Percentiles rank a stretch among this genome's conserved stretches.
phyloP scores from a whole-genome alignment of 2,888 invertebrate genomes.

The Brachyptera risi region DNA sequence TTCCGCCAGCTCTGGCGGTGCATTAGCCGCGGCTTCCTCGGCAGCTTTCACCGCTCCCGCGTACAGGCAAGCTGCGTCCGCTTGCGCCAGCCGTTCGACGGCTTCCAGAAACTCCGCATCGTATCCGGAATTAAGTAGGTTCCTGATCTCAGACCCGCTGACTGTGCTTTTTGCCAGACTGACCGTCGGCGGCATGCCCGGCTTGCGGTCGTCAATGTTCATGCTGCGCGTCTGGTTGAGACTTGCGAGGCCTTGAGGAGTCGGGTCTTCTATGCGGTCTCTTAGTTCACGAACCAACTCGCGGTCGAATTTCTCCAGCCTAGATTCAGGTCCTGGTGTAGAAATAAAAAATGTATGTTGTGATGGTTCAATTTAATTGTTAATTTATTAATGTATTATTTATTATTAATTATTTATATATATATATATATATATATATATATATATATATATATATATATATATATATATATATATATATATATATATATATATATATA shows the following conservation, averaged over 20 bases:
- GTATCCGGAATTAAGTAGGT: slow-evolving; percentile 25
- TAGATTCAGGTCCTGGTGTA: neutral
- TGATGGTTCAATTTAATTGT: neutral
- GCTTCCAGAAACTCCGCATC: slow-evolving; percentile 46
- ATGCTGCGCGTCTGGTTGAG: slow-evolving; percentile 12
- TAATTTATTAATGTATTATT: too few relatives aligned
- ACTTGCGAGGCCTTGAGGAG: neutral
- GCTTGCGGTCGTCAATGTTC: neutral
- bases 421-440: too few relatives aligned
- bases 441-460: too few relatives aligned
- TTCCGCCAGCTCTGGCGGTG: slow-evolving; percentile 47
- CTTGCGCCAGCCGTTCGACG: slow-evolving; percentile 46
- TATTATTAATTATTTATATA: too few relatives aligned
- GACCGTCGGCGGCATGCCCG: neutral
- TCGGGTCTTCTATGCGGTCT: neutral
- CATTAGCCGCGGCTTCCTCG: slow-evolving; percentile 45
- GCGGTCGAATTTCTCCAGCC: slow-evolving; percentile 1
- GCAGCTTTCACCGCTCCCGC: slow-evolving; percentile 48
- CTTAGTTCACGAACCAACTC: neutral
- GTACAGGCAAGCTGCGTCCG: slow-evolving; percentile 46
- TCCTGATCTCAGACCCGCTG: slow-evolving; percentile 6
- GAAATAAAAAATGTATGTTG: neutral
- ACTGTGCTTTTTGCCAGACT: neutral
- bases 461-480: too few relatives aligned
- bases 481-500: too few relatives aligned